Conservation (phyloP, 2,797 vertebrate genomes). For the Rhynchonycteris naso region DNA sequence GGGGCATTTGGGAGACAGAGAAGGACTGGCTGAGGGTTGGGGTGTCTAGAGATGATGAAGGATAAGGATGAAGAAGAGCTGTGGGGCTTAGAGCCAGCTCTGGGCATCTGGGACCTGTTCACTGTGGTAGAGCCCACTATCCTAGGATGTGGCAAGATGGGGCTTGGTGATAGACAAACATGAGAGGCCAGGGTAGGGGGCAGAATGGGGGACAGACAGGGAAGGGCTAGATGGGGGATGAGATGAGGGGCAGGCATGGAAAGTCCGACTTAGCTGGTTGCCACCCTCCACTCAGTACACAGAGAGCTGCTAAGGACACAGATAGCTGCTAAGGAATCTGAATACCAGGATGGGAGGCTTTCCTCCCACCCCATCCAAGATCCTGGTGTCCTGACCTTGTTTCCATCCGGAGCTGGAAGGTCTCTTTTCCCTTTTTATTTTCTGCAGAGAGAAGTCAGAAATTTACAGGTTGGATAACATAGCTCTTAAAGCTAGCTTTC, state of each 20-base stretch:
- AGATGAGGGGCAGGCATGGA: neutral
- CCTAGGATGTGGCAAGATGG: neutral
- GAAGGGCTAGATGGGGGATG: neutral
- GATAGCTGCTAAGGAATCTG: neutral
- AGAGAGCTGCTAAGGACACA: neutral
- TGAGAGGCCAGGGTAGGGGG: neutral
- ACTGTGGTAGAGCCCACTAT: no score
- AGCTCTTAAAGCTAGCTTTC: neutral
- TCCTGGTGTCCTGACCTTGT: slow-evolving; percentile 39
- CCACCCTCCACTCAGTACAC: neutral
- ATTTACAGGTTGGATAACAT: neutral
- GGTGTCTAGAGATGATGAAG: neutral
- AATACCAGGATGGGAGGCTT: neutral
- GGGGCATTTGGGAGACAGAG: neutral
- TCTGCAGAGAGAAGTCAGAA: slow-evolving; percentile 58
- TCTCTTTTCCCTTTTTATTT: slow-evolving; percentile 37
- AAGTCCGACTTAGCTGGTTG: neutral
- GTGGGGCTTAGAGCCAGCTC: neutral
- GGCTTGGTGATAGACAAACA: neutral
- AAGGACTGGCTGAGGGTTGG: neutral
- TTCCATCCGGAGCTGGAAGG: slow-evolving; percentile 54
- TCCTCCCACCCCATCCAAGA: neutral
- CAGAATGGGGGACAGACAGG: neutral
- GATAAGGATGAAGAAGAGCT: neutral
- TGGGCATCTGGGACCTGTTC: neutral